These are phyloP conservation scores for Acleris holmiana DNA, from an alignment of 2,888 invertebrate species.

Conservation along the genomic window DNA sequence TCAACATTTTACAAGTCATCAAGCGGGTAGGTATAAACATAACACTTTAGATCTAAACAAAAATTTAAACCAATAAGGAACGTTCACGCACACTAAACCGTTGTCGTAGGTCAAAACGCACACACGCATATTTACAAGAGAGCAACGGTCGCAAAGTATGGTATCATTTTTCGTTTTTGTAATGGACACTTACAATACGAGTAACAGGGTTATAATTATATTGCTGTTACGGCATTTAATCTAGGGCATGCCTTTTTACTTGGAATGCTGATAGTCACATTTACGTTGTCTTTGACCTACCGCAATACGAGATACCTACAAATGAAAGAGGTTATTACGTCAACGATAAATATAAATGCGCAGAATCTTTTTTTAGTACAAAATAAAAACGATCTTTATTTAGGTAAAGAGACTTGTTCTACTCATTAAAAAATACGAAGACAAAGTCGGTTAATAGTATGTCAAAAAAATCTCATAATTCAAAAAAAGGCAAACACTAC, in stretches of 20 bases:
- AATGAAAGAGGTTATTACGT: neutral
- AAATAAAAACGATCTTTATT: too few species aligned
- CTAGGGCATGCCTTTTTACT: constrained; percentile 28
- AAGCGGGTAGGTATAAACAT: neutral
- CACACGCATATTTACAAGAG: constrained; percentile 53
- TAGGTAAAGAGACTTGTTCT: too few species aligned
- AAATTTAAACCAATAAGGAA: constrained; percentile 19
- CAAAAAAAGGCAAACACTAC: neutral
- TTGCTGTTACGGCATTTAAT: constrained; percentile 17
- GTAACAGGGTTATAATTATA: constrained; percentile 18
- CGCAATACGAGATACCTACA: constrained; percentile 14
- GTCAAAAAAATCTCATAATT: neutral
- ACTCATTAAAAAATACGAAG: neutral
- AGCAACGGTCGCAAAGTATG: constrained; percentile 63
- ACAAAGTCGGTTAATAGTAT: too few species aligned
- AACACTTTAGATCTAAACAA: constrained; percentile 18
- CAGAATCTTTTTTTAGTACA: too few species aligned
- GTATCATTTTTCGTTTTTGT: constrained; percentile 63
- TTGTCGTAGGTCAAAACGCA: constrained; percentile 59
- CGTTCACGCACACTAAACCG: constrained; percentile 48
- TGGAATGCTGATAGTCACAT: constrained; percentile 28
- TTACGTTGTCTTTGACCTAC: constrained; percentile 29
- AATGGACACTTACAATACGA: constrained; percentile 26
- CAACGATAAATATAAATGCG: too few species aligned
- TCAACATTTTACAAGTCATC: neutral